Conservation (phyloP, 2,113 vertebrate species). For the Hydrolagus affinis region DNA sequence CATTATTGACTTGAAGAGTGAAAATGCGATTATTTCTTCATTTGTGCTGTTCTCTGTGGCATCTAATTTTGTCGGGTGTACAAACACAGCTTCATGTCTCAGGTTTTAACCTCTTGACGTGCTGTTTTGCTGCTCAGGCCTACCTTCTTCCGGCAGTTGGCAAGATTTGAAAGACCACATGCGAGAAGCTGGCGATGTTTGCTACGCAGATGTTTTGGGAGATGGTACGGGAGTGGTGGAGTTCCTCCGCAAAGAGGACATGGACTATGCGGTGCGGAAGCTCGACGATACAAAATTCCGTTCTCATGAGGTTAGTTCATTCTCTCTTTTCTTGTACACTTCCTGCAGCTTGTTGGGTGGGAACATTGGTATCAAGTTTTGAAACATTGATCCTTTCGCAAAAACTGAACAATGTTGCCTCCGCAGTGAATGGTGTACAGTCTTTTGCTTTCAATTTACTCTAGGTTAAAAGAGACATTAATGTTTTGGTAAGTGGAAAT, state of each 20-base stretch:
- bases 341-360: background rate
- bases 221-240: slow-evolving; percentile 73
- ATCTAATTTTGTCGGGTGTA: no score
- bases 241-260: slow-evolving; percentile 76
- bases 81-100: no score
- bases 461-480: no score
- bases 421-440: no score
- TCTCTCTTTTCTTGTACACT: no score
- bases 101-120: background rate
- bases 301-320: slow-evolving; percentile 64
- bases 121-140: slow-evolving; percentile 47
- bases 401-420: background rate
- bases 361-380: no score
- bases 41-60: background rate
- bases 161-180: slow-evolving; percentile 81
- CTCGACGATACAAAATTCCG: slow-evolving; percentile 72
- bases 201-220: slow-evolving; percentile 71
- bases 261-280: slow-evolving; percentile 69
- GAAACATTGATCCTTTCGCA: background rate
- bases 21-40: background rate
- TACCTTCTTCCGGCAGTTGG: slow-evolving; percentile 76
- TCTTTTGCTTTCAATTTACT: no score
- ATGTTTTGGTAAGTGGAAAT: no score
- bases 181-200: slow-evolving; percentile 73
- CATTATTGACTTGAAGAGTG: background rate